A percentile compares a stretch with the other conserved stretches of the same genome.
These are phyloP conservation scores for Epinotia ramella DNA, from an alignment of 2,888 invertebrate genomes.

Conservation along the genomic window DNA sequence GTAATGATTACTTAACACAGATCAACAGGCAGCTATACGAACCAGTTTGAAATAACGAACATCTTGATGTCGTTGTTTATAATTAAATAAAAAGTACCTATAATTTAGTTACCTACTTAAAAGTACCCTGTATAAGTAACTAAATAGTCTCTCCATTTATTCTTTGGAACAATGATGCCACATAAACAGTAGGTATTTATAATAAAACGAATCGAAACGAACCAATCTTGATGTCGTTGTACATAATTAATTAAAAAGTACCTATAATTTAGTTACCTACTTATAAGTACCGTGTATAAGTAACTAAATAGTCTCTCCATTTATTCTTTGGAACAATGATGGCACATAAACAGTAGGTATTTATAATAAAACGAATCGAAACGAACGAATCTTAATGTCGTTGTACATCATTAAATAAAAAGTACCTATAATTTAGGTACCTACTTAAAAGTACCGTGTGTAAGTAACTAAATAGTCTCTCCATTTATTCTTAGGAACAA, in stretches of 20 bases:
- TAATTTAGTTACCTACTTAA: background rate
- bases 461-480: background rate
- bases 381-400: too few species aligned
- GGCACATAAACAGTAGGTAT: too few species aligned
- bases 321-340: background rate
- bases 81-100: too few species aligned
- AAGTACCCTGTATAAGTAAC: background rate
- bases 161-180: background rate
- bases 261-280: background rate
- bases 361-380: too few species aligned
- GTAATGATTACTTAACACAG: background rate
- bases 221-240: too few species aligned
- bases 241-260: too few species aligned
- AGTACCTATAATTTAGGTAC: too few species aligned
- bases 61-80: too few species aligned
- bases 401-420: too few species aligned
- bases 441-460: background rate
- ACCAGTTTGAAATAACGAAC: too few species aligned
- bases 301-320: background rate
- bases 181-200: too few species aligned
- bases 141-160: background rate
- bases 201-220: too few species aligned
- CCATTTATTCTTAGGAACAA: background rate
- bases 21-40: background rate
- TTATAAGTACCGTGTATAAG: background rate